Evolutionary conservation across 2,113 vertebrate genomes (phyloP), one percentile per base, ranked within the genome.

Genomic region (Myocastor coypus): DNA sequence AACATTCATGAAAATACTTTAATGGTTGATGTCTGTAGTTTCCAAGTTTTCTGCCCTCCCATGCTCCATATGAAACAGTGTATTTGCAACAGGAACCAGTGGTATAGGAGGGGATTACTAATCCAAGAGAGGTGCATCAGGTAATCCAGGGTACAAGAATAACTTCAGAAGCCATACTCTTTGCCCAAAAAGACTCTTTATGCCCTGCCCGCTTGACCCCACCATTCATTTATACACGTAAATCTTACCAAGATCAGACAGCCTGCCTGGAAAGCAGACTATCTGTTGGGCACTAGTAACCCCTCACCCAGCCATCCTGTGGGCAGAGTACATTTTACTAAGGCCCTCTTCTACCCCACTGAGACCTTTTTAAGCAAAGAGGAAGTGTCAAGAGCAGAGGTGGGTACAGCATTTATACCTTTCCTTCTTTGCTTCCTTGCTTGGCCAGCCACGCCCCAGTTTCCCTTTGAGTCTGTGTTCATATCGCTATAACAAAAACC

Each of bases 1-100:
- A 95, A 84, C 42, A 92, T 95, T 91, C 83, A 95, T 94, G 75
- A 92, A 85, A 86, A 71, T 42, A 64, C 64, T 94, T 71, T 71
- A 88, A 89, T 94, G 55, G 87, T 86, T 84, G 87, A 89, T 80
- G 22, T 17, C 71, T 81, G 8, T 89, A 37, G 55, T 61, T 92
- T 96, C 37, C 68, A 96, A 80, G 0, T 86, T 94, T 96, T 83
- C 68, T 73, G 37, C 63, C 42, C n/a, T 89, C 86, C 50, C 32
- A 68, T 64, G 90, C 87, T 68, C 83, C 55, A 61, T 28, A 75
- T 5, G 26, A 80, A 88, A 46, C 20, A 77, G 5, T 5, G 12
- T 73, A 22, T 64, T 86, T 87, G 83, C 59, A 64, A 68, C 52
- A 82, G 92, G 64, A 3, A 28, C 34, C 69, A 40, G 42, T 83